These are phyloP conservation scores for Clepsis dumicolana DNA, from an alignment of 2,888 invertebrate genomes.

Conservation along the genomic window DNA sequence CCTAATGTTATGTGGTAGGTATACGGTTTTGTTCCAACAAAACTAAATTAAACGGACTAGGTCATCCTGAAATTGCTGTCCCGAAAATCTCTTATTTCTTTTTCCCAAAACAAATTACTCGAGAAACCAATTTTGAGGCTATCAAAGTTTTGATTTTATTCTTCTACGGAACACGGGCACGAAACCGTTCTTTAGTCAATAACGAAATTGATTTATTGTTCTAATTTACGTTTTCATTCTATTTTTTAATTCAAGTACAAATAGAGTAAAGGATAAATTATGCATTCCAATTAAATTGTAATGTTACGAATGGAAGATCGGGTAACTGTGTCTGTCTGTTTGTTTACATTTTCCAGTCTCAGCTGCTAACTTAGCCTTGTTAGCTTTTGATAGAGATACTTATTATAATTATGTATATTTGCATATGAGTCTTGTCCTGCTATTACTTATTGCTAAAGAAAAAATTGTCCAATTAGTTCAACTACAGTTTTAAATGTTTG, in stretches of 20 bases:
- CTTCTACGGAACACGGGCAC: conserved; percentile 15
- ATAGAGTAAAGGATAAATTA: background rate
- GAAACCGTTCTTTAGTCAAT: conserved; percentile 32
- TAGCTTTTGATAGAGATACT: too few species aligned
- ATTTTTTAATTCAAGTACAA: background rate
- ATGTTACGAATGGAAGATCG: background rate
- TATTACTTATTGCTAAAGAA: too few species aligned
- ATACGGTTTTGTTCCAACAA: too few species aligned
- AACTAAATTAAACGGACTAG: background rate
- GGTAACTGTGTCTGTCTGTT: background rate
- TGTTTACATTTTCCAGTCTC: too few species aligned
- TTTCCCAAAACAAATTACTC: conserved; percentile 24
- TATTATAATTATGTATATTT: too few species aligned
- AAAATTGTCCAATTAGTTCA: too few species aligned
- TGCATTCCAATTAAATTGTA: background rate
- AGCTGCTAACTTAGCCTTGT: too few species aligned
- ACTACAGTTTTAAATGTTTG: too few species aligned
- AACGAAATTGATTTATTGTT: conserved; percentile 30
- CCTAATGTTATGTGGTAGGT: too few species aligned
- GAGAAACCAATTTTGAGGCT: conserved; percentile 24
- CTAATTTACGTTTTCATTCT: conserved; percentile 18
- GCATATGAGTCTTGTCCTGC: too few species aligned
- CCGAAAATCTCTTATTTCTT: background rate
- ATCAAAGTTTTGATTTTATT: conserved; percentile 27
- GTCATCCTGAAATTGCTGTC: background rate